phyloP scores from a whole-genome alignment of 2,113 vertebrate species.

The Agapornis roseicollis region DNA sequence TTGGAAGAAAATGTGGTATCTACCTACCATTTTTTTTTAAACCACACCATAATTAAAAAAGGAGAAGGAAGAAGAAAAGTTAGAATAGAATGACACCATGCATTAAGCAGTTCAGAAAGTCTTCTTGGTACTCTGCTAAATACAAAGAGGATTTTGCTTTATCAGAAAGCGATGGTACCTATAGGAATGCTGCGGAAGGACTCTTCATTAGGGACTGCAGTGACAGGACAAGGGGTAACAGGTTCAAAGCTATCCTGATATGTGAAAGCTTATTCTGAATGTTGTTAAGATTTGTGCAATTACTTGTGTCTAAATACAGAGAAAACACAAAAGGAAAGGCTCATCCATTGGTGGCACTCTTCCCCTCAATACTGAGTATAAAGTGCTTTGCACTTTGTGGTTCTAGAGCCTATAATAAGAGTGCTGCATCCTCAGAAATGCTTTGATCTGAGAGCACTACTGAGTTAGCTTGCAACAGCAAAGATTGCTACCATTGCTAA shows the following conservation, averaged over 20 bases:
- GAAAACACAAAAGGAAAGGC: background rate
- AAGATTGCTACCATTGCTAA: background rate
- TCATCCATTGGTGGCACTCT: background rate
- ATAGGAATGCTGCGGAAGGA: too few relatives aligned
- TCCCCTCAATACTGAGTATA: background rate
- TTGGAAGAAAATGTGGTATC: background rate
- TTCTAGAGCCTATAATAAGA: background rate
- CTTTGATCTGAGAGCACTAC: background rate
- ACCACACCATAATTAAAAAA: background rate
- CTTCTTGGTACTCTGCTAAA: background rate
- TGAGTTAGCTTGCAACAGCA: background rate
- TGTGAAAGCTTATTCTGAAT: background rate
- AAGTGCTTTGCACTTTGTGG: background rate
- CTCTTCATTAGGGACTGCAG: too few relatives aligned
- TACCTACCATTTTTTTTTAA: background rate
- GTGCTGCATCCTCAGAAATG: background rate
- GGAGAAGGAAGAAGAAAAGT: background rate
- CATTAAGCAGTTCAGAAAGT: background rate
- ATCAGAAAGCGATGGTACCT: background rate
- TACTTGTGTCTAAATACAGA: background rate
- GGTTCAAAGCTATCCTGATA: background rate
- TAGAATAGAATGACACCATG: background rate
- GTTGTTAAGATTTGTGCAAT: background rate
- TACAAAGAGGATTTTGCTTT: background rate
- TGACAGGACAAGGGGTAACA: fast-evolving